phyloP scores from a whole-genome alignment of 2,797 vertebrate genomes.

The Halcyon smyrnensis region DNA sequence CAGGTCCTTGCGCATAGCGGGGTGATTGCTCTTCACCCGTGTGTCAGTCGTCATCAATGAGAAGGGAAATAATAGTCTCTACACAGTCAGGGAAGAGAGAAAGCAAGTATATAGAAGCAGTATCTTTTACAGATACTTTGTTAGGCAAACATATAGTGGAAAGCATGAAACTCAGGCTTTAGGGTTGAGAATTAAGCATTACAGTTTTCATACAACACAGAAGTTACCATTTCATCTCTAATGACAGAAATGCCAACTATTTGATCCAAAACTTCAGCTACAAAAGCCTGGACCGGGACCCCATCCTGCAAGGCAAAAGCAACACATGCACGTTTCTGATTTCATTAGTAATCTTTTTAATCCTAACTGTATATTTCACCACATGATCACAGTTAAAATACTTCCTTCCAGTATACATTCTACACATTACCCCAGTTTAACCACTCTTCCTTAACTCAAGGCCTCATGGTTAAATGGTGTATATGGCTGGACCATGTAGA shows the following conservation, averaged over 20 bases:
- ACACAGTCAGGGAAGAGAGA: neutral
- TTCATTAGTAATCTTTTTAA: neutral
- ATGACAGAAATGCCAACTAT: conserved; percentile 86
- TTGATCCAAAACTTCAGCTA: conserved; percentile 82
- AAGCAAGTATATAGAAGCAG: neutral
- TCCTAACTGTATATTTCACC: neutral
- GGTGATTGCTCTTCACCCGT: neutral
- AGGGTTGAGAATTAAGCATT: neutral
- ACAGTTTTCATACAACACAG: neutral
- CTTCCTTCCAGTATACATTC: neutral
- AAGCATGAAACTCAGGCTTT: neutral
- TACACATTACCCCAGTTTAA: neutral
- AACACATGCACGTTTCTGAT: neutral
- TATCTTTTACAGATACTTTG: neutral
- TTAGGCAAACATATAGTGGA: neutral
- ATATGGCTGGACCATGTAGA: neutral
- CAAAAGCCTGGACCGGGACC: conserved; percentile 83
- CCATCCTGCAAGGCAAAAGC: conserved; percentile 81
- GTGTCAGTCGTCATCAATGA: neutral
- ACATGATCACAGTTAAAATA: neutral
- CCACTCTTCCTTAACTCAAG: neutral
- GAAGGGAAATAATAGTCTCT: neutral
- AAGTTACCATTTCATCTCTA: conserved; percentile 89
- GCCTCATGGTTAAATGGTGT: neutral
- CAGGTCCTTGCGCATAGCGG: neutral